Conservation (phyloP, 2,113 vertebrate genomes). For the Silurus asotus region DNA sequence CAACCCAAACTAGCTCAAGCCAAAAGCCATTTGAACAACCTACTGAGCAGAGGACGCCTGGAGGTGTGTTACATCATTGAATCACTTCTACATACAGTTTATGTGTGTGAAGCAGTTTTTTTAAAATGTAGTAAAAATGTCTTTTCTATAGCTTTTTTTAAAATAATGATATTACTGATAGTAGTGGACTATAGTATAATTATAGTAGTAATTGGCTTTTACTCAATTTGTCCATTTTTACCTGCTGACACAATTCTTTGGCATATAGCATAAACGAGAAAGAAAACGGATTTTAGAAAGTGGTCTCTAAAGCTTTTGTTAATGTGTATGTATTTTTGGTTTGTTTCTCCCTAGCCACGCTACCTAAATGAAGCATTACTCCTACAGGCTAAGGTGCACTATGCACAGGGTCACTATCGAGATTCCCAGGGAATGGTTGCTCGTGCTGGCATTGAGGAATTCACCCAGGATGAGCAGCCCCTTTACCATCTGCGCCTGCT, state of each 20-base stretch:
- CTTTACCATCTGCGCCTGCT: slow-evolving; percentile 89
- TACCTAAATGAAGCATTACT: slow-evolving; percentile 89
- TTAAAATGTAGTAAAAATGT: background rate
- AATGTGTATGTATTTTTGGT: too few species aligned
- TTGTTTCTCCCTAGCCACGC: slow-evolving; percentile 74
- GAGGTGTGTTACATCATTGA: slow-evolving; percentile 65
- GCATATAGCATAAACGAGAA: background rate
- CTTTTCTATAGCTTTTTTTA: background rate
- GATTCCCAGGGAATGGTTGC: slow-evolving; percentile 97
- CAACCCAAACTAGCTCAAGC: slow-evolving; percentile 80
- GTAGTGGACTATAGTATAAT: too few species aligned
- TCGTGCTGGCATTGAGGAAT: slow-evolving; percentile 84
- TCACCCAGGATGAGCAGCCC: slow-evolving; percentile 81
- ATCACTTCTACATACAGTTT: background rate
- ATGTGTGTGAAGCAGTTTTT: background rate
- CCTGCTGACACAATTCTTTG: background rate
- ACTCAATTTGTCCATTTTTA: background rate
- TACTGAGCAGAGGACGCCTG: slow-evolving; percentile 85
- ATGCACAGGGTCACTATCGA: slow-evolving; percentile 86
- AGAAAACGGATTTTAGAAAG: background rate
- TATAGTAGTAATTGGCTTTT: too few species aligned
- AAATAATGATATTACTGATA: background rate
- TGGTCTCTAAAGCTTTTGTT: background rate
- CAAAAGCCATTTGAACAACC: slow-evolving; percentile 79
- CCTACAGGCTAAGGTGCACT: slow-evolving; percentile 92